phyloP scores from a whole-genome alignment of 1,140 invertebrate genomes.

The Melipona quadrifasciata region DNA sequence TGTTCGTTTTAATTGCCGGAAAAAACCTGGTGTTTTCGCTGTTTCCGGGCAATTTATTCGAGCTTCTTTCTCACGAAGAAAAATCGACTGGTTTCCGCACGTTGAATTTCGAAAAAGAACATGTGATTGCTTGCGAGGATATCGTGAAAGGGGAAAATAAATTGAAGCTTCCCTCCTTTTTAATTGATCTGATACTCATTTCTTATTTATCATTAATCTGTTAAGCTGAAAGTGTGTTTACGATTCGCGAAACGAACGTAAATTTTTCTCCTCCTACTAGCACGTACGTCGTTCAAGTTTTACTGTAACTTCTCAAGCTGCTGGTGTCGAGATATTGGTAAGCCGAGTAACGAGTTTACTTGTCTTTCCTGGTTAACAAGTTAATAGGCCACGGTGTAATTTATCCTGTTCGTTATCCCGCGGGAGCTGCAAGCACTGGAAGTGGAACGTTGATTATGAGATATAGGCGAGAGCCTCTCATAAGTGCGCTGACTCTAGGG shows the following conservation, averaged over 20 bases:
- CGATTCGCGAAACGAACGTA: too few species aligned
- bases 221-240: too few species aligned
- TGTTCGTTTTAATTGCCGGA: neutral
- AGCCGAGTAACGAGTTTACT: neutral
- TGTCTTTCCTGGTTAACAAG: neutral
- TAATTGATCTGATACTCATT: neutral
- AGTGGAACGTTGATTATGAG: neutral
- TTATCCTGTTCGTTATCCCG: neutral
- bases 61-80: too few species aligned
- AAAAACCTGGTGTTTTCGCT: neutral
- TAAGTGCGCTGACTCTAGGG: neutral
- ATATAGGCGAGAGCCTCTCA: neutral
- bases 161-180: neutral
- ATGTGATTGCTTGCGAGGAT: neutral
- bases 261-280: neutral
- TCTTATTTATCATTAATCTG: too few species aligned
- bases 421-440: neutral
- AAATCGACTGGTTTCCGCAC: too few species aligned
- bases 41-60: neutral
- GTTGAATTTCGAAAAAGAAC: too few species aligned
- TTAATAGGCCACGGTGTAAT: conserved; percentile 4
- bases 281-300: neutral
- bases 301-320: neutral
- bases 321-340: neutral
- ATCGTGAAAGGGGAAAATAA: neutral